A percentile compares a stretch with the other conserved stretches of the same genome.
Conservation (phyloP, 2,888 invertebrate genomes). For the Chymomyza caudatula region DNA sequence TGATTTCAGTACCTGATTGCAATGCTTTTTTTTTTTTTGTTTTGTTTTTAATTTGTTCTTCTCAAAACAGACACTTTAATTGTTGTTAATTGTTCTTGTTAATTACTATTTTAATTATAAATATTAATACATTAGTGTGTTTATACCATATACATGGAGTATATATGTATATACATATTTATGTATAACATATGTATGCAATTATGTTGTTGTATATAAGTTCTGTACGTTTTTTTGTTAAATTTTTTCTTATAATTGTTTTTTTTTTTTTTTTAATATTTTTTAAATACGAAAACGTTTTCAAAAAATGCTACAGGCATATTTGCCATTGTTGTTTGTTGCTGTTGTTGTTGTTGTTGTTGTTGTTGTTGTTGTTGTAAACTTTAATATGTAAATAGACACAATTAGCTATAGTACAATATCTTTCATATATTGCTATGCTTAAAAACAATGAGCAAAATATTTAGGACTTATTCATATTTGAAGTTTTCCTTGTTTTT, state of each 20-base stretch:
- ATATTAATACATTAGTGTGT: conserved; percentile 22
- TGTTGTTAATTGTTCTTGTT: conserved; percentile 46
- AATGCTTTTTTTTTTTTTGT: conserved; percentile 42
- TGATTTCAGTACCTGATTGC: conserved; percentile 71
- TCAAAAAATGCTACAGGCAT: conserved; percentile 53
- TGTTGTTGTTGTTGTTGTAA: conserved; percentile 42
- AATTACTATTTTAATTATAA: conserved; percentile 22
- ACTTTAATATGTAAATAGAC: conserved; percentile 72
- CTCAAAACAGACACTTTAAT: conserved; percentile 32
- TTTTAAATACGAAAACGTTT: conserved; percentile 48
- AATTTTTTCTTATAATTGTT: conserved; percentile 3
- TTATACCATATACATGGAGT: conserved; percentile 14
- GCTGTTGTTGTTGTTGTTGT: conserved; percentile 8
- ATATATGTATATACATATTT: conserved; percentile 9
- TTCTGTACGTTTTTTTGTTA: background rate
- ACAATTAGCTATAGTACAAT: conserved; percentile 50
- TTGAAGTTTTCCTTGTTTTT: conserved; percentile 8
- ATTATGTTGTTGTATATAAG: conserved; percentile 4
- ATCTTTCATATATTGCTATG: conserved; percentile 32
- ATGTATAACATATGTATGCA: background rate
- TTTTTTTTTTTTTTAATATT: conserved; percentile 31
- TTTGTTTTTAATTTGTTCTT: conserved; percentile 5
- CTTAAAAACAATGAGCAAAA: conserved; percentile 59
- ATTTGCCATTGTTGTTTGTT: conserved; percentile 13
- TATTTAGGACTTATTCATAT: conserved; percentile 44